phyloP scores from a whole-genome alignment of 2,888 invertebrate genomes.

The Catocala sponsa region DNA sequence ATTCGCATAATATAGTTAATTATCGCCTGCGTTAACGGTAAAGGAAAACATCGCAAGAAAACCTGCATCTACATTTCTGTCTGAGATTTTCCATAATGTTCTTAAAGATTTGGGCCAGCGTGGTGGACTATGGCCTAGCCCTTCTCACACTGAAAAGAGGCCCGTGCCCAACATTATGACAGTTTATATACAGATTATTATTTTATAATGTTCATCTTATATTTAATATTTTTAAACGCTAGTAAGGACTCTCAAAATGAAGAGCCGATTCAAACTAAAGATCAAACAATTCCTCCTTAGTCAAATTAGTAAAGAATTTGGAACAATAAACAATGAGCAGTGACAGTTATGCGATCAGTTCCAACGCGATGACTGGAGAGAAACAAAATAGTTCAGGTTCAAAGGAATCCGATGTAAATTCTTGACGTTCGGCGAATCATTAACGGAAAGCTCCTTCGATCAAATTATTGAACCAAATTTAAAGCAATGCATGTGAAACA shows the following conservation, averaged over 20 bases:
- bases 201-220: no score
- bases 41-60: no score
- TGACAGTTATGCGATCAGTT: conserved; percentile 12
- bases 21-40: no score
- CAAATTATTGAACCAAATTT: conserved; percentile 17
- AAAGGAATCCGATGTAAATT: conserved; percentile 15
- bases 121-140: no score
- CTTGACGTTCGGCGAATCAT: conserved; percentile 17
- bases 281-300: conserved; percentile 13
- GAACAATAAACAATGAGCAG: conserved; percentile 6
- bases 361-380: conserved; percentile 9
- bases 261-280: conserved; percentile 18
- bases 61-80: no score
- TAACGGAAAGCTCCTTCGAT: conserved; percentile 15
- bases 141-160: no score
- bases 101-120: no score
- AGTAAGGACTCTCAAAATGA: conserved; percentile 15
- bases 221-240: background rate
- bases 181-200: no score
- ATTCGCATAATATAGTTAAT: no score
- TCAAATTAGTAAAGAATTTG: conserved; percentile 14
- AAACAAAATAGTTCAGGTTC: conserved; percentile 17
- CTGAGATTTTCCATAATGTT: no score
- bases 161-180: no score
- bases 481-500: background rate